A percentile compares a stretch with the other conserved stretches of the same genome.
These are phyloP conservation scores for Bergia sp. DNA, from an alignment of 92 coral and sea anemone genomes.

Conservation along the genomic window DNA sequence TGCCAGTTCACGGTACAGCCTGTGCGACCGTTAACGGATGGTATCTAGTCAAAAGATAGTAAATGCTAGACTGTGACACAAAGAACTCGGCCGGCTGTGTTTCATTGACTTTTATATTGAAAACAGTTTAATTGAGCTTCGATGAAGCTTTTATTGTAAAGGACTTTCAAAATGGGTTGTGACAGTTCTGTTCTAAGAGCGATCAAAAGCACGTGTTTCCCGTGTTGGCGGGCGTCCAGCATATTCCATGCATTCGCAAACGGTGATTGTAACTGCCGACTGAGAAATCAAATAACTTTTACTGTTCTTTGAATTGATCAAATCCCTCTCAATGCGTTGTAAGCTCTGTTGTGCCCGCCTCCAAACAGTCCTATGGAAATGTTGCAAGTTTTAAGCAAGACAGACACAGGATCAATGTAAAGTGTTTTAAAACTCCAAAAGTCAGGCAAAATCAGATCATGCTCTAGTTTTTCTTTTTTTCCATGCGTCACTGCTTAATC, in stretches of 20 bases:
- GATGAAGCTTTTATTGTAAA: conserved; percentile 20
- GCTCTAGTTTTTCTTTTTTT: not conserved
- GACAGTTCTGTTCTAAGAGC: conserved; percentile 19
- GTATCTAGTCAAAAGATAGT: conserved; percentile 5
- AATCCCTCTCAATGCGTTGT: not conserved
- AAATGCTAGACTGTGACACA: not conserved
- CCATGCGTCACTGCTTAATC: not conserved
- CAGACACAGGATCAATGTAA: not conserved
- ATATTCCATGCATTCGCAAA: not conserved
- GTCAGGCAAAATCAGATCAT: not conserved
- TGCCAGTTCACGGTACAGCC: not conserved
- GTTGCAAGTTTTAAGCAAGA: not conserved
- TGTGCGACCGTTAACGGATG: not conserved
- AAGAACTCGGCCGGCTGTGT: conserved; percentile 20
- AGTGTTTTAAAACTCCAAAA: not conserved
- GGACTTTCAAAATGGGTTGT: conserved; percentile 23
- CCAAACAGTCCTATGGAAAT: not conserved
- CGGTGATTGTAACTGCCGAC: not conserved
- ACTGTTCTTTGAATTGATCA: not conserved
- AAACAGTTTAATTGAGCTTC: conserved; percentile 30
- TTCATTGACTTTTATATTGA: not conserved
- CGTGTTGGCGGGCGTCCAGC: not conserved
- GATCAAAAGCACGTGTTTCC: conserved; percentile 29
- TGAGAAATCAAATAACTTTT: not conserved
- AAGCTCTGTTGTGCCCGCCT: not conserved